Percentiles rank a stretch among this genome's conserved stretches.
Conservation (phyloP, 2,113 vertebrate species). For the Rhabdornis inornatus region DNA sequence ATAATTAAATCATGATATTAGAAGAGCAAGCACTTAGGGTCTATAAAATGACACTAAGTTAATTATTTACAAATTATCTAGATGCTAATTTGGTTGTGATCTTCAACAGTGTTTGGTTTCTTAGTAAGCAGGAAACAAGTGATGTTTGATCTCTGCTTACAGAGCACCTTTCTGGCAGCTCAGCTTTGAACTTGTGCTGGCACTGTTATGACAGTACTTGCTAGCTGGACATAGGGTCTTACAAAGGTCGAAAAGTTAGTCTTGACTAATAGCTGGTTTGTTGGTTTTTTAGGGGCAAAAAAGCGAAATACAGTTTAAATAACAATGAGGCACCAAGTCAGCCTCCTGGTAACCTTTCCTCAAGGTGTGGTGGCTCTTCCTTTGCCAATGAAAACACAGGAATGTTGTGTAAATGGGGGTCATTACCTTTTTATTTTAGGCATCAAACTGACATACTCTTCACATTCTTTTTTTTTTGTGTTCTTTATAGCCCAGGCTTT, state of each 20-base stretch:
- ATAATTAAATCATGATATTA: neutral
- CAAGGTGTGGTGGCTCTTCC: neutral
- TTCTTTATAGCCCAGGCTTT: conserved; percentile 5
- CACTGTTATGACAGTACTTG: fast-evolving
- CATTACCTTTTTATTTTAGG: neutral
- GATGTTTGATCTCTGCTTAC: fast-evolving
- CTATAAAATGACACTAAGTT: neutral
- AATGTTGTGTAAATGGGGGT: neutral
- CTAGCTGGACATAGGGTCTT: neutral
- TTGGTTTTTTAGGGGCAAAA: neutral
- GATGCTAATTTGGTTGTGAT: neutral
- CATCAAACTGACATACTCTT: neutral
- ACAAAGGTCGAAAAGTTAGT: neutral
- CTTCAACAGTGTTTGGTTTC: neutral
- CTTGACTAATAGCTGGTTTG: neutral
- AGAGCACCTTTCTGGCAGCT: neutral
- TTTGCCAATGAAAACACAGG: neutral
- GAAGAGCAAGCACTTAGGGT: neutral
- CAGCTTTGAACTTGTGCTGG: neutral
- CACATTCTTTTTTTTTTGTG: neutral
- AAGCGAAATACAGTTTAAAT: neutral
- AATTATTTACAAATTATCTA: neutral
- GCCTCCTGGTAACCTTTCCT: neutral
- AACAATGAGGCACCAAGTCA: neutral
- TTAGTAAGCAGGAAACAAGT: neutral